Evolutionary conservation across 2,113 vertebrate species (phyloP), one percentile per base, ranked within the genome.

Genomic region (Zosterops japonicus): DNA sequence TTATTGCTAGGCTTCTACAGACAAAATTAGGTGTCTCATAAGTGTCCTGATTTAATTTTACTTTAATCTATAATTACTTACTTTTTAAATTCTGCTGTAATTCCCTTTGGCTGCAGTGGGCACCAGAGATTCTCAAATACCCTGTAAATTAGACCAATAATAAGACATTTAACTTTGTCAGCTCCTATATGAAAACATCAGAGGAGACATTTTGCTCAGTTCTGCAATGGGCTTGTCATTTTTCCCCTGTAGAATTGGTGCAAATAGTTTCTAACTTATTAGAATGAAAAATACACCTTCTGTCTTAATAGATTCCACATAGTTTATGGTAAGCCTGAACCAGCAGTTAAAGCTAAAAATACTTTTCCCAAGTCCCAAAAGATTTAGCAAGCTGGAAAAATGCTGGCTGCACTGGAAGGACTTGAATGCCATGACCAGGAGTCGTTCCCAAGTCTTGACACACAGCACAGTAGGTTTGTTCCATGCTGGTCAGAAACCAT

Each of bases 271-370:
- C 85, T 90, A 11, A 78, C 70, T 69, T 81, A 71, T 23, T 93
- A 83, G 90, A 90, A 81, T 67, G 85, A 86, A 90, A 95, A 89
- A 90, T 71, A 27, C 64, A 81, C 72, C 64, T 93, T 86, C 83
- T 81, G 83, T 59, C 36, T 68, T 87, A 84, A 80, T 71, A 63
- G 59, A 52, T 95, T 91, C 74, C 87, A 69, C 81, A 72, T 69
- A 92, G 76, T 79, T 93, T 94, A 78, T 95, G 79, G 92, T 77
- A 89, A 89, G 83, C 72, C 88, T 94, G 93, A 95, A 83, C 85
- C 80, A 89, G 83, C 83, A 94, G 47, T 71, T 83, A 71, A 88
- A 93, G 60, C 71, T 96, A 86, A 95, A 95, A 95, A 95, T 92
- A 95, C 57, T 87, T 92, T 72, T 72, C 46, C 69, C 23, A 42